These are phyloP conservation scores for Acrobasis repandana DNA, from an alignment of 2,888 invertebrate species.

Conservation along the genomic window DNA sequence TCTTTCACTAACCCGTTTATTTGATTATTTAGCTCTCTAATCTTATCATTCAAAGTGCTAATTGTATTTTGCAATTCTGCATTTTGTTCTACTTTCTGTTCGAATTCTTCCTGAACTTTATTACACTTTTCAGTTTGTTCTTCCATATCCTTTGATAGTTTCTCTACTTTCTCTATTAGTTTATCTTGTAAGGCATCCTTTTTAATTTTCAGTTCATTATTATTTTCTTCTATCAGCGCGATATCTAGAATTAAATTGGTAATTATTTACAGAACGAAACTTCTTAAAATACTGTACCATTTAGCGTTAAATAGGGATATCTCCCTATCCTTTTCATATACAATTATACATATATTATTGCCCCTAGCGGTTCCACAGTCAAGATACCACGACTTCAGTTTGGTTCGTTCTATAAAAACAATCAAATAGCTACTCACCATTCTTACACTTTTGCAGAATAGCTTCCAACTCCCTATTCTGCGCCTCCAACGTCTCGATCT, in stretches of 20 bases:
- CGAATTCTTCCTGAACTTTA: slow-evolving; percentile 39
- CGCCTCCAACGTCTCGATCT: slow-evolving; percentile 35
- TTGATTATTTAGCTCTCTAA: slow-evolving; percentile 37
- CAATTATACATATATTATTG: too few species aligned
- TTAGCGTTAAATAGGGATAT: too few species aligned
- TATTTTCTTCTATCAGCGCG: slow-evolving; percentile 37
- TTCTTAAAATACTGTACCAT: background rate
- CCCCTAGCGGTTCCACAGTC: too few species aligned
- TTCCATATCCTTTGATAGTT: slow-evolving; percentile 15
- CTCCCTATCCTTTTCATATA: too few species aligned
- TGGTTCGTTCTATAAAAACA: too few species aligned
- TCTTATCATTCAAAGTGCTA: slow-evolving; percentile 2
- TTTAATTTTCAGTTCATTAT: slow-evolving; percentile 38
- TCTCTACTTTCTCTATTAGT: slow-evolving; percentile 24
- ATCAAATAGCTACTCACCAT: slow-evolving; percentile 6
- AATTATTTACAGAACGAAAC: background rate
- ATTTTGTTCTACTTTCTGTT: slow-evolving; percentile 44
- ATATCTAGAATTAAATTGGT: slow-evolving; percentile 42
- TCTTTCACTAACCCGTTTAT: slow-evolving; percentile 36
- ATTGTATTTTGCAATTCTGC: slow-evolving; percentile 40
- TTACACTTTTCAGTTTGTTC: background rate
- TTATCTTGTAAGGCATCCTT: slow-evolving; percentile 36
- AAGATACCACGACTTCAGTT: background rate
- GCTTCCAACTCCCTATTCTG: slow-evolving; percentile 36
- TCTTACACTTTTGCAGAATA: slow-evolving; percentile 30